Conservation (phyloP, 1,140 invertebrate species). For the Drosophila watanabei region DNA sequence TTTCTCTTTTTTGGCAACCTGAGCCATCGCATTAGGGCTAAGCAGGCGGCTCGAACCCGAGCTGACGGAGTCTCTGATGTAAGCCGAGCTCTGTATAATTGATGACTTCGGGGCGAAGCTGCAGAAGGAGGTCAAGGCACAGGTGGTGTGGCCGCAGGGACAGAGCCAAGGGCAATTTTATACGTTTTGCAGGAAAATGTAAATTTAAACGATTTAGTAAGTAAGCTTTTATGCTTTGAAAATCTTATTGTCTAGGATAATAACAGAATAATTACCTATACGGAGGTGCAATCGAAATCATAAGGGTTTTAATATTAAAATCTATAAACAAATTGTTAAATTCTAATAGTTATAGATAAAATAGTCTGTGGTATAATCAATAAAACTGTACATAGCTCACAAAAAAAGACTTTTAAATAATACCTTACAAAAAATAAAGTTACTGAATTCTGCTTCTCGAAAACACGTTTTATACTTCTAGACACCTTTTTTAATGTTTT, state of each 20-base stretch:
- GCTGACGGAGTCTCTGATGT: slow-evolving; percentile 42
- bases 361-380: too few relatives aligned
- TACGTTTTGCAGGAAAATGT: slow-evolving; percentile 7
- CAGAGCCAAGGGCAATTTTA: slow-evolving; percentile 28
- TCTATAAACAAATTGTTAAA: too few relatives aligned
- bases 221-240: not conserved
- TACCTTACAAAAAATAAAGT: too few relatives aligned
- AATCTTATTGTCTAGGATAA: not conserved
- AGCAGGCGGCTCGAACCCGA: slow-evolving; percentile 40
- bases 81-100: slow-evolving; percentile 53
- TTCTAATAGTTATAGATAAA: too few relatives aligned
- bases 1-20: slow-evolving; percentile 32
- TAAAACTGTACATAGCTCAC: too few relatives aligned
- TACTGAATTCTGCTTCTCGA: too few relatives aligned
- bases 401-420: too few relatives aligned
- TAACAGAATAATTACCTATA: not conserved
- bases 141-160: slow-evolving; percentile 25
- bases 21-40: slow-evolving; percentile 49
- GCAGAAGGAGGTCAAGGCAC: slow-evolving; percentile 50
- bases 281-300: not conserved
- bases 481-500: not conserved
- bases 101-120: slow-evolving; percentile 44
- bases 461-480: too few relatives aligned
- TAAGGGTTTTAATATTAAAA: too few relatives aligned
- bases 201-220: slow-evolving; percentile 2